A percentile compares a stretch with the other conserved stretches of the same genome.
These are phyloP conservation scores for Sebastes hubbsi DNA, from an alignment of 2,797 vertebrate species.

Conservation along the genomic window DNA sequence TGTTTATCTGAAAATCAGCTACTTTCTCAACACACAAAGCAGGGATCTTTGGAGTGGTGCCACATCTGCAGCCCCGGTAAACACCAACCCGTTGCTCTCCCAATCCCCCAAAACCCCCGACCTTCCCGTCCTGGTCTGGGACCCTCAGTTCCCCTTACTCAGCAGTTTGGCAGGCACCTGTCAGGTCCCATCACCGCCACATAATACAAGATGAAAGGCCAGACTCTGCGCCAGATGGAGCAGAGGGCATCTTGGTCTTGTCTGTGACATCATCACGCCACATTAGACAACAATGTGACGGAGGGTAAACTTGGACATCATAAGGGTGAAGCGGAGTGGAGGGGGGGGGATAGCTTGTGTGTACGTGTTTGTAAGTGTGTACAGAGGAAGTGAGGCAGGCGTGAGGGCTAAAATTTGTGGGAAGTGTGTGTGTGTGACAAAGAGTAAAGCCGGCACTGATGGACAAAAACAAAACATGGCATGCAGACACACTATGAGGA, in stretches of 20 bases:
- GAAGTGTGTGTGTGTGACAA: conserved; percentile 21
- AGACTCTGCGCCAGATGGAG: conserved; percentile 69
- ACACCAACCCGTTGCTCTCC: neutral
- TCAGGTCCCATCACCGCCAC: conserved; percentile 73
- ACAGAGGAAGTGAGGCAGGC: conserved; percentile 41
- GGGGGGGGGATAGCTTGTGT: conserved; percentile 21
- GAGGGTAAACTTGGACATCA: conserved; percentile 19
- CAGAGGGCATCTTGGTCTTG: conserved; percentile 64
- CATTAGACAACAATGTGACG: conserved; percentile 55
- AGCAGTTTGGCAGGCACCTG: conserved; percentile 66
- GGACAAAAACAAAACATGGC: conserved; percentile 65
- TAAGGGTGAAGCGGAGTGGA: neutral
- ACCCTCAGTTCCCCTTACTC: conserved; percentile 64
- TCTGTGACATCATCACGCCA: conserved; percentile 67
- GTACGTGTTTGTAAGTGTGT: conserved; percentile 17
- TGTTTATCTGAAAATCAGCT: neutral
- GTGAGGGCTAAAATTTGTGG: conserved; percentile 14
- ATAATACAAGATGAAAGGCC: conserved; percentile 76
- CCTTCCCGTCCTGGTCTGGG: conserved; percentile 13
- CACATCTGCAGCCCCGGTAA: conserved; percentile 1
- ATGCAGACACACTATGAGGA: conserved; percentile 36
- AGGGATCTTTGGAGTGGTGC: neutral
- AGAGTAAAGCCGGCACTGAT: conserved; percentile 38
- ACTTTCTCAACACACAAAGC: neutral
- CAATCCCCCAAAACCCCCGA: too few species aligned